A percentile compares a stretch with the other conserved stretches of the same genome.
These are phyloP conservation scores for Callimorpha dominula DNA, from an alignment of 2,888 invertebrate species.

Conservation along the genomic window DNA sequence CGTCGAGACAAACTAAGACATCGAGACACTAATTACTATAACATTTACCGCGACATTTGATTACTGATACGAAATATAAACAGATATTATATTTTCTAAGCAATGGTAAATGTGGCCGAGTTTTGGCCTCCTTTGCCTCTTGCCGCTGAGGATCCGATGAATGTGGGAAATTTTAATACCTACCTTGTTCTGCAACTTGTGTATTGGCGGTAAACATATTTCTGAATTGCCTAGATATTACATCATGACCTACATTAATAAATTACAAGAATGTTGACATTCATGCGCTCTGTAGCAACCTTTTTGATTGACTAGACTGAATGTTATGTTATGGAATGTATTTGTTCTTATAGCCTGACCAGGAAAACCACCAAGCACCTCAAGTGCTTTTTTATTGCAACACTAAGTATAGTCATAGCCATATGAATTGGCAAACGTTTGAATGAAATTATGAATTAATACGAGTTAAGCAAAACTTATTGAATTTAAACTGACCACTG, in stretches of 20 bases:
- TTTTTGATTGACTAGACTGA: background rate
- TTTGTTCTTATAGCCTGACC: too few relatives aligned
- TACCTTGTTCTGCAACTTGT: background rate
- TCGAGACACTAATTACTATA: too few relatives aligned
- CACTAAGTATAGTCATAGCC: too few relatives aligned
- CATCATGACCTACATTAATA: conserved; percentile 2
- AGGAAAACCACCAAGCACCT: too few relatives aligned
- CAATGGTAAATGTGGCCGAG: background rate
- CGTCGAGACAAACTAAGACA: too few relatives aligned
- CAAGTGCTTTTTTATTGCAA: too few relatives aligned
- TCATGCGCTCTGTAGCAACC: background rate
- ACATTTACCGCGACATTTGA: too few relatives aligned
- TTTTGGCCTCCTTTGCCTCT: background rate
- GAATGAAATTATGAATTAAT: too few relatives aligned
- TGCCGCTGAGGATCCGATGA: background rate
- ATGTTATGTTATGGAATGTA: background rate
- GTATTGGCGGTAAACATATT: background rate
- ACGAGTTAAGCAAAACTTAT: too few relatives aligned
- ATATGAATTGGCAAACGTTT: too few relatives aligned
- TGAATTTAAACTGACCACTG: too few relatives aligned
- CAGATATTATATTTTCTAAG: background rate
- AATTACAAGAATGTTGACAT: background rate
- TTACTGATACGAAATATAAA: background rate
- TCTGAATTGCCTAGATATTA: conserved; percentile 4
- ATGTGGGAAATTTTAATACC: background rate